Evolutionary conservation across 35 echinoderm and acorn worm species (phyloP).

Genomic region (Ptychodera flava): DNA sequence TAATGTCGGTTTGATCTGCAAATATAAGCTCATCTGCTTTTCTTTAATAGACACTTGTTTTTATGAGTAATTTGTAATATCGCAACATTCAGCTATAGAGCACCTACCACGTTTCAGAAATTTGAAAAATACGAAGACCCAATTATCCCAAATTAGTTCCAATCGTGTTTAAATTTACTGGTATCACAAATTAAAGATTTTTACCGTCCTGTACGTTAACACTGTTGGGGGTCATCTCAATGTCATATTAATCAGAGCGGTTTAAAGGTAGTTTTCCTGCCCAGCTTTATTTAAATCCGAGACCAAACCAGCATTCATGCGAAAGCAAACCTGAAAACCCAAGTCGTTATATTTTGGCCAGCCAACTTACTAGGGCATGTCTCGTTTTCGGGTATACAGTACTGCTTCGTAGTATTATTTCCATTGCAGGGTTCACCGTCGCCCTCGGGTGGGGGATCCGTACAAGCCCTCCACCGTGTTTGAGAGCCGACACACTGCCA

Average conservation of each 20-base stretch:
- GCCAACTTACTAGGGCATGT: neutral
- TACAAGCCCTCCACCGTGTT: neutral
- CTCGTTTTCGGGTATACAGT: neutral
- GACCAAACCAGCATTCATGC: neutral
- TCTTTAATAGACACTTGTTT: no score
- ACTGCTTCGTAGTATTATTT: neutral
- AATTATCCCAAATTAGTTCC: no score
- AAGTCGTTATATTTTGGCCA: no score
- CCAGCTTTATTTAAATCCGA: neutral
- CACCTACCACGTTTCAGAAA: no score
- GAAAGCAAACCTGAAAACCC: neutral
- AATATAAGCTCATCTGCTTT: no score
- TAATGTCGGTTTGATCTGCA: no score
- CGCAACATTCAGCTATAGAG: no score
- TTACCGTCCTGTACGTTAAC: neutral
- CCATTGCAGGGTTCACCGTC: neutral
- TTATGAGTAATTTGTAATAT: no score
- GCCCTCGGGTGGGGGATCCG: neutral
- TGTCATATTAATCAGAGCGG: neutral
- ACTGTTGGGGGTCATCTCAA: neutral
- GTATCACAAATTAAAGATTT: neutral
- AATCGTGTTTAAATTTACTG: no score
- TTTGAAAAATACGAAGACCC: no score
- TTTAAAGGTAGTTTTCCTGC: neutral
- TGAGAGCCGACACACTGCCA: neutral